Evolutionary conservation across 2,888 invertebrate species (phyloP).

Genomic region (Smittia aterrima): DNA sequence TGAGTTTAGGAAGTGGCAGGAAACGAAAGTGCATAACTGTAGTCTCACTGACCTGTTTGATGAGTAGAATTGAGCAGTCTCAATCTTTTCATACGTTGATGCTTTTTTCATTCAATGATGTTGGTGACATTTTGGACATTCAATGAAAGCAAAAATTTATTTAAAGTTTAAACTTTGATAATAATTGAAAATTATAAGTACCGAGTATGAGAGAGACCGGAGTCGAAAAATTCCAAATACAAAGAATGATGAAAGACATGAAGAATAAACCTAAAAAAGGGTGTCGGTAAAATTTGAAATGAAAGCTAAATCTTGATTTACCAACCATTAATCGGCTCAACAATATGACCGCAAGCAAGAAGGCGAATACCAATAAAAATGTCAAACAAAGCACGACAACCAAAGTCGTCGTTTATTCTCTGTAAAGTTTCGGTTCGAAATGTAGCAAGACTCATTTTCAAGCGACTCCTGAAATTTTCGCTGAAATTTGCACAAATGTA

Average conservation of each 20-base stretch:
- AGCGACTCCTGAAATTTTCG: constrained; percentile 52
- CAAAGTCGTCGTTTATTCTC: constrained; percentile 64
- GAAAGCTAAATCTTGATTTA: background rate
- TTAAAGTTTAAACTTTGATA: background rate
- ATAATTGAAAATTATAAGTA: background rate
- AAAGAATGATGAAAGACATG: constrained; percentile 11
- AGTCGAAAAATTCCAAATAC: background rate
- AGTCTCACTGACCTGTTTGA: constrained; percentile 6
- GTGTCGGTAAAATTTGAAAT: background rate
- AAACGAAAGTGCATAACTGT: background rate
- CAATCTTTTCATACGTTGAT: constrained; percentile 29
- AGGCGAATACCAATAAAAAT: constrained; percentile 64
- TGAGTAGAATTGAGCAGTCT: background rate
- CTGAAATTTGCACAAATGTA: constrained; percentile 68
- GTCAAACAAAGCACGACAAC: constrained; percentile 71
- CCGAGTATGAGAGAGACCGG: constrained; percentile 21
- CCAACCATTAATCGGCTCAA: constrained; percentile 32
- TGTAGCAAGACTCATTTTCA: constrained; percentile 65
- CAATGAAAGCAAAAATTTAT: background rate
- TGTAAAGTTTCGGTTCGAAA: constrained; percentile 65
- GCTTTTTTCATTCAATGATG: background rate
- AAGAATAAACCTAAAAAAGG: constrained; percentile 24
- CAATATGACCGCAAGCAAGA: constrained; percentile 11
- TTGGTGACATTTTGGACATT: background rate
- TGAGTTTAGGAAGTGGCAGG: background rate